These are phyloP conservation scores for Harpagifer antarcticus DNA, from an alignment of 2,797 vertebrate genomes.

Conservation along the genomic window DNA sequence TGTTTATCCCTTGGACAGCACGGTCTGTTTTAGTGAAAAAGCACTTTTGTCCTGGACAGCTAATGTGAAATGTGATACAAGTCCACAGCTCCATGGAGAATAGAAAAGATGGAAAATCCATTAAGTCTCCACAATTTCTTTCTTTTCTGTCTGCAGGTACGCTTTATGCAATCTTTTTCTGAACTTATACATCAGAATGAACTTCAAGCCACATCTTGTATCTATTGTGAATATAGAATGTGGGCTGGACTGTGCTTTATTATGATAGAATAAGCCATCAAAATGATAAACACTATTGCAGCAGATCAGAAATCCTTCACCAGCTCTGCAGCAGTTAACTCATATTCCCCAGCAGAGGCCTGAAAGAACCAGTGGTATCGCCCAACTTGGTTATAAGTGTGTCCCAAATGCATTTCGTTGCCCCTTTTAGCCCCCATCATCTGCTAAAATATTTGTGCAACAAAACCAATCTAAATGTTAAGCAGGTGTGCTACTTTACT, in stretches of 20 bases:
- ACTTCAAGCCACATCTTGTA: conserved; percentile 18
- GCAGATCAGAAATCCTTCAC: conserved; percentile 52
- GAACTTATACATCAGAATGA: too few species aligned
- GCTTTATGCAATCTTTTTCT: conserved; percentile 27
- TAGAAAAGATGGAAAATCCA: conserved; percentile 71
- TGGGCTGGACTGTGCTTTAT: conserved; percentile 26
- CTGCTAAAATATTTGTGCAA: conserved; percentile 82
- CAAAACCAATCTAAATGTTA: conserved; percentile 90
- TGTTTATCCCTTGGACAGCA: conserved; percentile 54
- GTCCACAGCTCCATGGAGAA: conserved; percentile 48
- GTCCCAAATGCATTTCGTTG: conserved; percentile 75
- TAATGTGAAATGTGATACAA: conserved; percentile 61
- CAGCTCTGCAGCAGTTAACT: conserved; percentile 52
- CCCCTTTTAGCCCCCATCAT: conserved; percentile 79
- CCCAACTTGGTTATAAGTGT: conserved; percentile 70
- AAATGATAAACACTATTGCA: conserved; percentile 58
- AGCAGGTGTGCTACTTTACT: conserved; percentile 79
- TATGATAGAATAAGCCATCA: conserved; percentile 57
- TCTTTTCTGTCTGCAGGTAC: conserved; percentile 46
- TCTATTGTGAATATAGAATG: conserved; percentile 32
- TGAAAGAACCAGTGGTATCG: conserved; percentile 53
- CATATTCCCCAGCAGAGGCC: conserved; percentile 53
- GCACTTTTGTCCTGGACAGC: conserved; percentile 47
- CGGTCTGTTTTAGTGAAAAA: conserved; percentile 60
- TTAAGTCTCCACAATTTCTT: conserved; percentile 54